Evolutionary conservation across 1,140 invertebrate genomes (phyloP).

Genomic region (Doryteuthis pealeii): DNA sequence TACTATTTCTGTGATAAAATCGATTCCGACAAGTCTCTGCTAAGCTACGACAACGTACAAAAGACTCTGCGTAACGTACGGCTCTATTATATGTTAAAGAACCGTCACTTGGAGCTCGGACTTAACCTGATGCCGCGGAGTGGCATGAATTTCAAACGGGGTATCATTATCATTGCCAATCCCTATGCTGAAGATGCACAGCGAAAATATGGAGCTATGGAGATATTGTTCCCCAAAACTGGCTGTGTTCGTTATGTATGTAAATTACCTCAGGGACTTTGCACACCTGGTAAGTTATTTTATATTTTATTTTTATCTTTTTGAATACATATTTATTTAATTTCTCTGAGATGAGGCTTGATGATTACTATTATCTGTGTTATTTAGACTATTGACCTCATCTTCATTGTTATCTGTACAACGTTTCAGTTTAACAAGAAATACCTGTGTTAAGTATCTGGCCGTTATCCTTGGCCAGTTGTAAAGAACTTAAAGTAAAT

Average conservation of each 20-base stretch:
- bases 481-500: too few species aligned
- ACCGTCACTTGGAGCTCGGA: constrained; percentile 55
- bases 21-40: constrained; percentile 57
- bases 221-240: constrained; percentile 48
- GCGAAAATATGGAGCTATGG: constrained; percentile 56
- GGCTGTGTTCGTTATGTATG: constrained; percentile 51
- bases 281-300: constrained; percentile 54
- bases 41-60: constrained; percentile 35
- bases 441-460: too few species aligned
- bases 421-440: too few species aligned
- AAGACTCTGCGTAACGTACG: constrained; percentile 40
- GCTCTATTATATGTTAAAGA: constrained; percentile 53
- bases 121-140: constrained; percentile 53
- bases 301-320: too few species aligned
- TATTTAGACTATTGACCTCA: too few species aligned
- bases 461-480: too few species aligned
- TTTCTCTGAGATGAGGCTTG: too few species aligned
- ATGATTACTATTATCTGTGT: too few species aligned
- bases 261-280: constrained; percentile 56
- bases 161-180: constrained; percentile 56
- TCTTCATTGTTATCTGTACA: too few species aligned
- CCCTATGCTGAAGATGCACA: constrained; percentile 53
- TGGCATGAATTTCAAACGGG: constrained; percentile 53
- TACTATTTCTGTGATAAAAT: constrained; percentile 68
- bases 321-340: too few species aligned